Percentiles rank a stretch among this genome's conserved stretches.
These are phyloP conservation scores for Notothenia coriiceps DNA, from an alignment of 2,113 vertebrate genomes.

Conservation along the genomic window DNA sequence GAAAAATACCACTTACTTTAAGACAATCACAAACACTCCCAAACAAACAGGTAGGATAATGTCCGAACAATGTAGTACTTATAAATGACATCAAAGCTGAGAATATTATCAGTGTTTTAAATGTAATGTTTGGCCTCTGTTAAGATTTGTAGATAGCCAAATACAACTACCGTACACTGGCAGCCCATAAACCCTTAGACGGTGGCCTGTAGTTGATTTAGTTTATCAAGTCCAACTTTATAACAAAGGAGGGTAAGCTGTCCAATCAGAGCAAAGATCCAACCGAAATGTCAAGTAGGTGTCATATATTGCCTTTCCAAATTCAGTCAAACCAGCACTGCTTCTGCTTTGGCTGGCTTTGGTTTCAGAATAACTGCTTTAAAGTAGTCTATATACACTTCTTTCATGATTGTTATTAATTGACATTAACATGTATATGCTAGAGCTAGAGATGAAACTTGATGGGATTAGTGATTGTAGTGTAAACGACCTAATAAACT, in stretches of 20 bases:
- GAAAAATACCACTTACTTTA: not conserved
- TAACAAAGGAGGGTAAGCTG: conserved; percentile 15
- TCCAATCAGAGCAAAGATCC: conserved; percentile 30
- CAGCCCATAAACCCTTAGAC: not conserved
- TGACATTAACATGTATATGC: not conserved
- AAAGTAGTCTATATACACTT: not conserved
- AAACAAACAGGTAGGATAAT: conserved; percentile 4
- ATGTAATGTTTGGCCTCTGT: conserved; percentile 49
- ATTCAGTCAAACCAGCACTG: conserved; percentile 11
- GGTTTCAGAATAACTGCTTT: not conserved
- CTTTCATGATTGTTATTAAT: not conserved
- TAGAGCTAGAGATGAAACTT: not conserved
- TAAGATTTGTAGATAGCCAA: conserved; percentile 7
- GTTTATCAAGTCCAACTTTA: conserved; percentile 28
- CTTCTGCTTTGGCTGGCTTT: not conserved
- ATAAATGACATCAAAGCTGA: conserved; percentile 19
- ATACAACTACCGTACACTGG: not conserved
- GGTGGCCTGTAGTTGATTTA: not conserved
- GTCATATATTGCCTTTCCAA: not conserved
- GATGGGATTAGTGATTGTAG: not conserved
- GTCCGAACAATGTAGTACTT: not conserved
- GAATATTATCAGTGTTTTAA: conserved; percentile 10
- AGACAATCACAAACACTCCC: not conserved
- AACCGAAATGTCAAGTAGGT: conserved; percentile 34
- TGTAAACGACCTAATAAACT: not conserved